These are phyloP conservation scores for Emydura subglobosa DNA, from an alignment of 2,113 vertebrate genomes.

Conservation along the genomic window DNA sequence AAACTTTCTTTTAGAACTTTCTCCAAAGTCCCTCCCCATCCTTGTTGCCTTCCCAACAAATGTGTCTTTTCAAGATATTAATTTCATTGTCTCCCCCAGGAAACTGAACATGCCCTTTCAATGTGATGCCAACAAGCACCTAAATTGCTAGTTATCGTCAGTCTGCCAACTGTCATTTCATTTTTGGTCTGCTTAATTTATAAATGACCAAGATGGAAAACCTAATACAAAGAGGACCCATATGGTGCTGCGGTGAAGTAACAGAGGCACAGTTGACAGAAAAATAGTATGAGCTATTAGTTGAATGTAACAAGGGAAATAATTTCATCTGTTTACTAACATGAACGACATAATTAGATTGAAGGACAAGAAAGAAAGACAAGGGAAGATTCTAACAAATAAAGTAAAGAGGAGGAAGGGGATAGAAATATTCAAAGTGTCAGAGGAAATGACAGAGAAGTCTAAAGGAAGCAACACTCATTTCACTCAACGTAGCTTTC, in stretches of 20 bases:
- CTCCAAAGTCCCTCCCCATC: neutral
- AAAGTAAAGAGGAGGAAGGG: slow-evolving; percentile 27
- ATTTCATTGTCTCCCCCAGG: slow-evolving; percentile 26
- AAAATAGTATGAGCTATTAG: slow-evolving; percentile 41
- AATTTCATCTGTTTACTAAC: slow-evolving; percentile 61
- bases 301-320: slow-evolving; percentile 47
- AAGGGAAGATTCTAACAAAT: slow-evolving; percentile 15
- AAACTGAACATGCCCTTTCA: slow-evolving; percentile 46
- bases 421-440: slow-evolving; percentile 50
- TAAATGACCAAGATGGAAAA: neutral
- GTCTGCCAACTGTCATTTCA: slow-evolving; percentile 54
- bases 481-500: slow-evolving; percentile 8
- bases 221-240: neutral
- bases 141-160: slow-evolving; percentile 55
- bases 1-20: slow-evolving; percentile 18
- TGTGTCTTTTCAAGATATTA: slow-evolving; percentile 56
- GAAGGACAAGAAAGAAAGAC: neutral
- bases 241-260: slow-evolving; percentile 26
- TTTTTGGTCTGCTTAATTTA: slow-evolving; percentile 69
- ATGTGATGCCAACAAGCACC: slow-evolving; percentile 37
- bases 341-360: slow-evolving; percentile 24
- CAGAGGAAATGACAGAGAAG: slow-evolving; percentile 53
- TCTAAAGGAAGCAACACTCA: slow-evolving; percentile 18
- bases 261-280: slow-evolving; percentile 25
- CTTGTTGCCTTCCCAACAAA: slow-evolving; percentile 42